Base-by-base conservation (phyloP, 2,797 vertebrate genomes). In the Diplodus puntazzo region DNA sequence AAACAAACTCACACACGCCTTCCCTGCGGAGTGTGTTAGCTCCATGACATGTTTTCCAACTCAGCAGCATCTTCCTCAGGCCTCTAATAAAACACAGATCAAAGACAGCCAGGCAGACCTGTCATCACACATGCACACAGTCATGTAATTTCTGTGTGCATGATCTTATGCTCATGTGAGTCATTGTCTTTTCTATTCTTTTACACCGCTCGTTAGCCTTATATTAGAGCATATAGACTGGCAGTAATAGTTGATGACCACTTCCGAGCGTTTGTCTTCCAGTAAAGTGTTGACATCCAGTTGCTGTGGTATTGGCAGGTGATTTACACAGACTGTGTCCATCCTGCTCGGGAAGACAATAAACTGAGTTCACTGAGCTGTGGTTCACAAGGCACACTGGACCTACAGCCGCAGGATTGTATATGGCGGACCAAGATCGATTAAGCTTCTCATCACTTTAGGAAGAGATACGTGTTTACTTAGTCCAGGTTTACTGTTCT, bases 71-170 rank as follows among this genome's bases (percentile, higher is more conserved):
- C 90, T 92, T 93, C 88, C 93, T 82, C 81, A 21, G 90, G 91
- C 92, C 88, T 93, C 87, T 92, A 91, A 91, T 95, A 93, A 94
- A 94, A 94, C 89, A 89, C 76, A 90, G 88, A 94, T 95, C 90
- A 95, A 94, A 95, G 91, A 87, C 75, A 52, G 25, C 63, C 58
- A 64, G 67, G 75, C 78, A 91, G 82, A 89, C 87, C 77, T 88
- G 87, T 93, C 90, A 91, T 93, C 83, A 69, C 85, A 84, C 73
- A 83, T 67, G 78, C 70, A 70, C 73, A 84, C 23, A 77, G 13
- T 75, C 69, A 61, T 20, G 21, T 80, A 42, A 80, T 81, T 73
- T 74, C 45, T 82, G 61, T 62, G 75, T 30, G 42, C 25, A 60
- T 72, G 57, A 30, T 75, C 50, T 48, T 60, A 61, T 23, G 30